Evolutionary conservation across 2,888 invertebrate genomes (phyloP).

Genomic region (Andrena minutula): DNA sequence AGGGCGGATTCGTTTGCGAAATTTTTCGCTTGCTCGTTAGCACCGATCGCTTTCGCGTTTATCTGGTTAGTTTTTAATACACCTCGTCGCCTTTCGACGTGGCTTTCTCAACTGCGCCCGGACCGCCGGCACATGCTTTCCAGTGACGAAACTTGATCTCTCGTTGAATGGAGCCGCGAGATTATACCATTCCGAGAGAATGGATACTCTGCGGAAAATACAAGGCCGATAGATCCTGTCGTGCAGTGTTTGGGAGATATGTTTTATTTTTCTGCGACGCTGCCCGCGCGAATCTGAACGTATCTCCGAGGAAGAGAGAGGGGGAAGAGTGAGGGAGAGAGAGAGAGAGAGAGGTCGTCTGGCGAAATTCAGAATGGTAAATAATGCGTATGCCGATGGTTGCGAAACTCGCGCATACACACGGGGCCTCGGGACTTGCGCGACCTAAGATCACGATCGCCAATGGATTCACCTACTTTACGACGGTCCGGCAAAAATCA

Average conservation of each 20-base stretch:
- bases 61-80: neutral
- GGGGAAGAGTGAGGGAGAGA: no score
- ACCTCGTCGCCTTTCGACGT: neutral
- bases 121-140: no score
- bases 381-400: conserved; percentile 51
- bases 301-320: conserved; percentile 26
- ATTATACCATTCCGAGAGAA: no score
- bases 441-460: conserved; percentile 28
- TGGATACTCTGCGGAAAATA: no score
- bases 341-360: neutral
- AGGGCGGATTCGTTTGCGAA: conserved; percentile 20
- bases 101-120: neutral
- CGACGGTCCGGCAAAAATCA: conserved; percentile 34
- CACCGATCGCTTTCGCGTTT: neutral
- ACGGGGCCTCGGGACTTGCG: neutral
- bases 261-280: neutral
- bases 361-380: conserved; percentile 32
- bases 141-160: neutral
- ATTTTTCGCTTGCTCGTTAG: conserved; percentile 43
- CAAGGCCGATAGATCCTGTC: no score
- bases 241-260: neutral
- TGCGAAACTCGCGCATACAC: conserved; percentile 46
- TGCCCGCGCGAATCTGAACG: neutral
- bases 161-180: neutral
- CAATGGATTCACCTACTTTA: conserved; percentile 57